Conservation (phyloP, 2,888 invertebrate species). For the Pegoplata infirma region DNA sequence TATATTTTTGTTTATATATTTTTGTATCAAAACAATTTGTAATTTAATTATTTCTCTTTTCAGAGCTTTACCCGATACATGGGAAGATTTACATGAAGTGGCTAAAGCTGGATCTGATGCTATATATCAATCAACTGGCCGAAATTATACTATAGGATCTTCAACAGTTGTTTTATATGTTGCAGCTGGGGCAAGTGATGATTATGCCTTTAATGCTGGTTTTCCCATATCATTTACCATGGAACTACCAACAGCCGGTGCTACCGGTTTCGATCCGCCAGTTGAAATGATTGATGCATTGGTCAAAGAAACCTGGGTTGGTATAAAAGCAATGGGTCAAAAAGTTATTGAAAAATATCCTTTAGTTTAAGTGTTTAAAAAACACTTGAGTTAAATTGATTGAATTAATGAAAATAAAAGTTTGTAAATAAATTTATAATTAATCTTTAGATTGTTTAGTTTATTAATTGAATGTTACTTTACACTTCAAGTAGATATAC, state of each 20-base stretch:
- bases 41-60: conserved; percentile 23
- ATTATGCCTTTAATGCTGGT: conserved; percentile 81
- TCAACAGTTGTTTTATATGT: conserved; percentile 79
- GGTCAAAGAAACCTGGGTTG: conserved; percentile 81
- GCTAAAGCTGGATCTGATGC: conserved; percentile 75
- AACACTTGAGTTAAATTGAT: neutral
- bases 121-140: conserved; percentile 73
- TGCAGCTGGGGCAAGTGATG: conserved; percentile 82
- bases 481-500: neutral
- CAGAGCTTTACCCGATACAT: conserved; percentile 77
- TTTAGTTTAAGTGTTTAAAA: neutral
- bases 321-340: conserved; percentile 74
- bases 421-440: no score
- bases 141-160: conserved; percentile 77
- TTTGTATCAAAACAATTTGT: no score
- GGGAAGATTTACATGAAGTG: conserved; percentile 76
- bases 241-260: conserved; percentile 81
- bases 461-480: neutral
- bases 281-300: conserved; percentile 80
- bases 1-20: no score
- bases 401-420: neutral
- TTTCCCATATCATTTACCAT: conserved; percentile 82
- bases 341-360: conserved; percentile 71
- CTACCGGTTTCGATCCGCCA: conserved; percentile 81
- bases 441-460: no score